Evolutionary conservation across 92 coral and sea anemone genomes (phyloP).

Genomic region (Zoanthus sansibaricus): DNA sequence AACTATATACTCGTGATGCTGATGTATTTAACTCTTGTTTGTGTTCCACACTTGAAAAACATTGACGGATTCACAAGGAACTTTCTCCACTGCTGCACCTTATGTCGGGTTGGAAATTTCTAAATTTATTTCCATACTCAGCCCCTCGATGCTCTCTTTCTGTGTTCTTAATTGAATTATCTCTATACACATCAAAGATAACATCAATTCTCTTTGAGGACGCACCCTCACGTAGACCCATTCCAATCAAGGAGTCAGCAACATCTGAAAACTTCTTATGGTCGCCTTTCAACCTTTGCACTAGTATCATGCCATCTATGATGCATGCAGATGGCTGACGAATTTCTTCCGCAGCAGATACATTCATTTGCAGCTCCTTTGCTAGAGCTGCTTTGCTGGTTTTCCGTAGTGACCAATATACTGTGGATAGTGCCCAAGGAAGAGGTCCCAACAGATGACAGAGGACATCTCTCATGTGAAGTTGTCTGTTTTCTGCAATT

Average conservation of each 20-base stretch:
- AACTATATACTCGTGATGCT: neutral
- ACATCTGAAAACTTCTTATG: slow-evolving; percentile 51
- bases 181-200: slow-evolving; percentile 55
- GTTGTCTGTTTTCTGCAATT: slow-evolving; percentile 56
- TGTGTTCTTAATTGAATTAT: slow-evolving; percentile 45
- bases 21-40: neutral
- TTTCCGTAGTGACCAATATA: slow-evolving; percentile 52
- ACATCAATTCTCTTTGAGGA: slow-evolving; percentile 48
- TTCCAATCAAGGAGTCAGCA: slow-evolving; percentile 31
- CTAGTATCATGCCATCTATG: slow-evolving; percentile 54
- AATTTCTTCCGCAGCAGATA: slow-evolving; percentile 45
- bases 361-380: slow-evolving; percentile 61
- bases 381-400: slow-evolving; percentile 48
- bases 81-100: slow-evolving; percentile 51
- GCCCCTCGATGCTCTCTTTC: slow-evolving; percentile 55
- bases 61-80: slow-evolving; percentile 33
- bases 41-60: neutral
- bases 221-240: slow-evolving; percentile 53
- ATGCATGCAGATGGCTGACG: slow-evolving; percentile 59
- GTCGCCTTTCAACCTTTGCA: slow-evolving; percentile 60
- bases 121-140: slow-evolving; percentile 42
- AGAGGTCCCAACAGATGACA: slow-evolving; percentile 12
- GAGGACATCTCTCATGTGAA: neutral
- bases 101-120: slow-evolving; percentile 43
- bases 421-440: slow-evolving; percentile 53